Conservation (phyloP, 2,113 vertebrate genomes). For the Monopterus albus region DNA sequence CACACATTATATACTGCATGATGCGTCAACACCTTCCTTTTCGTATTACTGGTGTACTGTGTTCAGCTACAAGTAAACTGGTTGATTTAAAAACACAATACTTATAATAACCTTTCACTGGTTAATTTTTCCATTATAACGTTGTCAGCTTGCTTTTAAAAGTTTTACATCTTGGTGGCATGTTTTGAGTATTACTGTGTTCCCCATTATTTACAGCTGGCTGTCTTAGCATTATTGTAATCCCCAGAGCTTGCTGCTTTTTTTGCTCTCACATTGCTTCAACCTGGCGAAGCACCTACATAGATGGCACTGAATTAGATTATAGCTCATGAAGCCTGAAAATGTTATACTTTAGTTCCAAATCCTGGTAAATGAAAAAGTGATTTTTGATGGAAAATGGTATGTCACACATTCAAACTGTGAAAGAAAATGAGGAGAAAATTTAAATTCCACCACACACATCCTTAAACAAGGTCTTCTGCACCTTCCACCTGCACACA, state of each 20-base stretch:
- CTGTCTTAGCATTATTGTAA: neutral
- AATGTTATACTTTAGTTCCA: no score
- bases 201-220: no score
- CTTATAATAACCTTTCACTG: no score
- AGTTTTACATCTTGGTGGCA: neutral
- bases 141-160: neutral
- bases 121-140: neutral
- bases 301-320: no score
- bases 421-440: constrained; percentile 1
- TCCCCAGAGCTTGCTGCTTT: neutral
- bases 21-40: neutral
- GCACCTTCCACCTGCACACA: constrained; percentile 13
- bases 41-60: no score
- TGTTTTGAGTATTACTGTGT: neutral
- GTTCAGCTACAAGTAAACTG: no score
- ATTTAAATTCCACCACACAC: constrained; percentile 21
- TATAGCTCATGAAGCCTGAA: no score
- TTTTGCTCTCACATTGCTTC: no score
- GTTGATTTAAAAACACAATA: no score
- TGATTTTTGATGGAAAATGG: neutral
- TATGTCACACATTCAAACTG: neutral
- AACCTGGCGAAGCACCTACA: neutral
- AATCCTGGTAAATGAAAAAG: no score
- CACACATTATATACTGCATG: neutral
- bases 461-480: constrained; percentile 28